Percentiles rank a stretch among this genome's conserved stretches.
Conservation (phyloP, 2,113 vertebrate species). For the Stegostoma tigrinum region DNA sequence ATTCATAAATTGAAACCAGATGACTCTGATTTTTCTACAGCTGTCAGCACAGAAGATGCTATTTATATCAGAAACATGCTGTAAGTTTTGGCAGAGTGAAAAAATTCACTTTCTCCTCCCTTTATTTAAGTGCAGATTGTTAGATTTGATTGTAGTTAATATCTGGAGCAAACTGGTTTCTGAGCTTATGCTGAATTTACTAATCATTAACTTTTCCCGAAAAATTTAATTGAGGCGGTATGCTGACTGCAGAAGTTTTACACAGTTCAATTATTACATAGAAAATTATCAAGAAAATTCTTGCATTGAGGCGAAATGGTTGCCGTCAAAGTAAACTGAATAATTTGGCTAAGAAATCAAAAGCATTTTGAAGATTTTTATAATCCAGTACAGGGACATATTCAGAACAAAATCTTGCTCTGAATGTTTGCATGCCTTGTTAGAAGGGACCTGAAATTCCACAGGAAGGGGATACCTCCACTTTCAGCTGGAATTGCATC, state of each 20-base stretch:
- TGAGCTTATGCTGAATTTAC: not conserved
- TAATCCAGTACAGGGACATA: not conserved
- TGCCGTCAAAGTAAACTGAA: not conserved
- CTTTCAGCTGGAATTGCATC: not conserved
- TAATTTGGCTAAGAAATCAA: not conserved
- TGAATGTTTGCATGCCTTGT: not conserved
- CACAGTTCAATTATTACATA: not conserved
- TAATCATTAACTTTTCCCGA: not conserved
- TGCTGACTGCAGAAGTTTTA: not conserved
- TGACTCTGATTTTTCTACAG: not conserved
- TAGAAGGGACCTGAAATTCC: not conserved
- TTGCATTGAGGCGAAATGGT: not conserved
- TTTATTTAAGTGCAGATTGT: not conserved
- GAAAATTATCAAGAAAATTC: not conserved
- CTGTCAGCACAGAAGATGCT: not conserved
- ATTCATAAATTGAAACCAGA: not conserved
- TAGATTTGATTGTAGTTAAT: not conserved
- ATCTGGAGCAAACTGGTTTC: not conserved
- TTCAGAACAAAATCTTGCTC: not conserved
- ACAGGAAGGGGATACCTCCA: not conserved
- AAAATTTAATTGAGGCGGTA: not conserved
- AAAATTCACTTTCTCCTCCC: not conserved
- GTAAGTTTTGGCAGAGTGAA: not conserved
- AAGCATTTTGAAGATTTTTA: not conserved
- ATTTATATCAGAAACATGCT: not conserved